Evolutionary conservation across 2,113 vertebrate genomes (phyloP).

Genomic region (Plestiodon gilberti): DNA sequence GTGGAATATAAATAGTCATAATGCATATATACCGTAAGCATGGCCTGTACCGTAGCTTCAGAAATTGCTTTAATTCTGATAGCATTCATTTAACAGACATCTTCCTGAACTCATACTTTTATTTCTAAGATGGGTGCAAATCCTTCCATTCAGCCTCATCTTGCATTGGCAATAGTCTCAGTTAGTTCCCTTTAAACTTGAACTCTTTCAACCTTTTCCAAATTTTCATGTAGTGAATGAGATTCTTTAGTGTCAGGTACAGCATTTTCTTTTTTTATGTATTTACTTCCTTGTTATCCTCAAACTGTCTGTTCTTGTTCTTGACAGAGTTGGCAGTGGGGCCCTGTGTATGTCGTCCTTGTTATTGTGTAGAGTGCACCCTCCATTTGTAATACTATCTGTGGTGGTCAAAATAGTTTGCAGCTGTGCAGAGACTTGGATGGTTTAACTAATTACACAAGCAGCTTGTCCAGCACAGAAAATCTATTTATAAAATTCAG

Average conservation of each 20-base stretch:
- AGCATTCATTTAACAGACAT: not conserved
- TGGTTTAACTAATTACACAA: not conserved
- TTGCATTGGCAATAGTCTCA: not conserved
- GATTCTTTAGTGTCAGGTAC: not conserved
- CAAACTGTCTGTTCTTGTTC: not conserved
- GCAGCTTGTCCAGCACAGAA: not conserved
- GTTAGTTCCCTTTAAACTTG: not conserved
- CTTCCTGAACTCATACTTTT: not conserved
- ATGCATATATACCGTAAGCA: not conserved
- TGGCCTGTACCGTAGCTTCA: not conserved
- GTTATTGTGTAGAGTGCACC: fast-evolving
- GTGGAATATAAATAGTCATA: too few species aligned
- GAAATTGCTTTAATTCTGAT: not conserved
- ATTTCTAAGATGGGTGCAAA: not conserved
- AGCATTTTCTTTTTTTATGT: not conserved
- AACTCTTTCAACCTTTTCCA: not conserved
- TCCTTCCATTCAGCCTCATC: not conserved
- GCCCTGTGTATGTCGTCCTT: not conserved
- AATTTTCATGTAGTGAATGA: not conserved
- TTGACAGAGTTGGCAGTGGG: not conserved
- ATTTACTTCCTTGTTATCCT: not conserved
- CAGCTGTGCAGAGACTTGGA: fast-evolving
- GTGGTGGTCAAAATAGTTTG: not conserved
- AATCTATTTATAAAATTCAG: not conserved
- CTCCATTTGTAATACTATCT: not conserved